A percentile compares a stretch with the other conserved stretches of the same genome.
Conservation (phyloP, 2,888 invertebrate genomes). For the Alsophila aescularia region DNA sequence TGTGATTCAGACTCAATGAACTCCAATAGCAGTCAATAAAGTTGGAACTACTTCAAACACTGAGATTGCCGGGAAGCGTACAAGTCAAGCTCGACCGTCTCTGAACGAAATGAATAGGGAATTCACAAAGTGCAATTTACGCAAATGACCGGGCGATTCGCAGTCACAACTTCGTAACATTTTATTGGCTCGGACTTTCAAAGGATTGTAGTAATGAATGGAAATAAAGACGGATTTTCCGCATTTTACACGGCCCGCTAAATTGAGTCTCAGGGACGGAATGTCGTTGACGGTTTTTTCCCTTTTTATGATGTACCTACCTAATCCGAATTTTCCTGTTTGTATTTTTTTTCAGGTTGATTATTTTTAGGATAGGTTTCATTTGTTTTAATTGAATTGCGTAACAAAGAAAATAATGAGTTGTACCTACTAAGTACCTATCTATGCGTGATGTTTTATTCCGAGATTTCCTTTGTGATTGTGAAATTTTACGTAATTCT, state of each 20-base stretch:
- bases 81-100: background rate
- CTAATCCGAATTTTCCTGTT: constrained; percentile 41
- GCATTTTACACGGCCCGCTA: constrained; percentile 32
- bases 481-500: constrained; percentile 37
- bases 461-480: constrained; percentile 26
- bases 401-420: background rate
- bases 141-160: constrained; percentile 12
- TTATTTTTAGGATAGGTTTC: constrained; percentile 19
- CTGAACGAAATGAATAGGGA: constrained; percentile 4
- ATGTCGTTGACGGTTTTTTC: constrained; percentile 44
- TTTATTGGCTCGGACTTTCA: constrained; percentile 18
- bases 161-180: constrained; percentile 14
- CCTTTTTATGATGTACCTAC: constrained; percentile 46
- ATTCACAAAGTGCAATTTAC: constrained; percentile 17
- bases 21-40: constrained; percentile 50
- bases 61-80: background rate
- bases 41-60: constrained; percentile 30
- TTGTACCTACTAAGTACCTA: too few relatives aligned
- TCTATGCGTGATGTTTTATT: too few relatives aligned
- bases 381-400: background rate
- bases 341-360: constrained; percentile 21
- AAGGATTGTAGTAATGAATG: constrained; percentile 23
- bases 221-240: constrained; percentile 33
- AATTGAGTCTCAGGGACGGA: constrained; percentile 40
- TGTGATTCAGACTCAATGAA: constrained; percentile 57